Evolutionary conservation across 1,140 invertebrate genomes (phyloP).

Genomic region (Diabrotica undecimpunctata): DNA sequence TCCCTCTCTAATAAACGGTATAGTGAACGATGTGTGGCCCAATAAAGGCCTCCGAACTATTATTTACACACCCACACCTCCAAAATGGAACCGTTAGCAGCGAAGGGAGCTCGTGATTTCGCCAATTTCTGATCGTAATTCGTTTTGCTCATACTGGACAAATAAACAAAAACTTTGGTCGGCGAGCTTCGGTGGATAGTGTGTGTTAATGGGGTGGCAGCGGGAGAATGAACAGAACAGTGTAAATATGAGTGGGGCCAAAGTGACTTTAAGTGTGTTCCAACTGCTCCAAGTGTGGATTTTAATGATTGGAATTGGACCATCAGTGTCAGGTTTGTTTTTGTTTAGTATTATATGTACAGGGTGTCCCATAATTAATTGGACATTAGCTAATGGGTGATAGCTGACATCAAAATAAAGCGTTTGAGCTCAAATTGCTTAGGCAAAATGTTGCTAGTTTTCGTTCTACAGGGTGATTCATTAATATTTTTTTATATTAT

Average conservation of each 20-base stretch:
- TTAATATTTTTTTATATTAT: too few relatives aligned
- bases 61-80: conserved; percentile 12
- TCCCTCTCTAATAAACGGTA: conserved; percentile 12
- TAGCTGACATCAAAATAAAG: too few relatives aligned
- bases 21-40: conserved; percentile 11
- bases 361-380: too few relatives aligned
- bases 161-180: conserved; percentile 1
- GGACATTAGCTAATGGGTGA: too few relatives aligned
- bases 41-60: conserved; percentile 5
- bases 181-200: not conserved
- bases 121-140: conserved; percentile 11
- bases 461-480: too few relatives aligned
- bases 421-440: too few relatives aligned
- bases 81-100: conserved; percentile 4
- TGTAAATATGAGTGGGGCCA: conserved; percentile 16
- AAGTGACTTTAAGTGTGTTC: conserved; percentile 17
- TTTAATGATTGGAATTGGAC: conserved; percentile 9
- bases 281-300: conserved; percentile 18
- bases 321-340: conserved; percentile 15
- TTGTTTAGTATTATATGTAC: conserved; percentile 3
- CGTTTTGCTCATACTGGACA: conserved; percentile 8
- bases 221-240: conserved; percentile 11
- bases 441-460: too few relatives aligned
- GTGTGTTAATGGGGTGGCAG: not conserved
- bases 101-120: conserved; percentile 1